Base-by-base conservation (phyloP, 2,113 vertebrate genomes). In the Scytalopus superciliaris region DNA sequence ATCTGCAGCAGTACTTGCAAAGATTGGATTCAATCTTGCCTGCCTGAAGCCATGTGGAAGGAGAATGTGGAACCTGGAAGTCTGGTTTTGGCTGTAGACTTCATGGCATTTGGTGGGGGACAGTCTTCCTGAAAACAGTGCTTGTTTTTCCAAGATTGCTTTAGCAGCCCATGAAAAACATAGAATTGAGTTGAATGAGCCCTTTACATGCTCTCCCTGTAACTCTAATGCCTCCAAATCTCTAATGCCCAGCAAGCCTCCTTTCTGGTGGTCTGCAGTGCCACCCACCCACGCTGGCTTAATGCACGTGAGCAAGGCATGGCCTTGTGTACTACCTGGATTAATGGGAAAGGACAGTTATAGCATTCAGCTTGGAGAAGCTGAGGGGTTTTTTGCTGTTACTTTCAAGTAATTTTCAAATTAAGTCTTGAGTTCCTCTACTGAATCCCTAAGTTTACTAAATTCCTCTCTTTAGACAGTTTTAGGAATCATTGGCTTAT, bases 201-300 rank as follows among this genome's bases (percentile, higher is more conserved):
- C 3, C 0, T 55, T 87, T 42, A 13, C 22, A 28, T 59, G 42
- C 52, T 55, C 6, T 24, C 22, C 0, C 1, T 53, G 42, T 31
- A 50, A 13, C 59, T 64, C 21, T 11, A 10, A 12, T 1, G 5
- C 72, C 31, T 17, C 0, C 27, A 35, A 37, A 14, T 22, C 15
- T 37, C n/a, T 60, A 60, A 60, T 60, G 35, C 23, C 57, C 24
- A 27, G 35, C 57, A 60, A 60, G 24, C 24, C 52, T 60, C 24
- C 35, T 27, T 18, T 60, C 24, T 27, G 35, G 9, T 60, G 57
- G 35, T 11, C 69, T 82, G 30, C 66, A 24, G 39, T 16, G 37
- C 14, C 70, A 13, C 37, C n/a, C 30, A 27, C 30, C 21, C 52
- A 8, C 0, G 0, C 19, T 28, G 30, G 12, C n/a, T 66, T 30